Percentiles rank a stretch among this genome's conserved stretches.
Evolutionary conservation across 2,113 vertebrate species (phyloP).

Genomic region (Chamaetylas fuelleborni): DNA sequence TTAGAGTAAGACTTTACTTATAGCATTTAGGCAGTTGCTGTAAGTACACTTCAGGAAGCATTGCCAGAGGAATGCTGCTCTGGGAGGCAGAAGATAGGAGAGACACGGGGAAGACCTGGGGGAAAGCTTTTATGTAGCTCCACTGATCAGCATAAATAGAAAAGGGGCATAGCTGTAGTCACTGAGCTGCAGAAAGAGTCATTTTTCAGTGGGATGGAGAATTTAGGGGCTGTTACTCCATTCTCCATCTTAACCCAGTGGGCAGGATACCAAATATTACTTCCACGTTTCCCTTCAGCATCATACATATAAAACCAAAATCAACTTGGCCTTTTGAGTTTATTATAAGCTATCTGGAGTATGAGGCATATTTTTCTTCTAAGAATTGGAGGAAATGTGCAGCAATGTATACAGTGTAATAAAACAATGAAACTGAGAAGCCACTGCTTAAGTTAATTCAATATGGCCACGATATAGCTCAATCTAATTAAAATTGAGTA

Average conservation of each 20-base stretch:
- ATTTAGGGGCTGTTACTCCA: background rate
- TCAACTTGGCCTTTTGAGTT: background rate
- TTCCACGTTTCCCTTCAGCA: background rate
- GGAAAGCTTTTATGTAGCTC: background rate
- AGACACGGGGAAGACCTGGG: background rate
- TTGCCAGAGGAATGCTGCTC: background rate
- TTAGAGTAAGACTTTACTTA: background rate
- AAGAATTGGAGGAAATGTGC: background rate
- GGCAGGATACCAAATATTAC: background rate
- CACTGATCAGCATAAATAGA: background rate
- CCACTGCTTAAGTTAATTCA: constrained; percentile 15
- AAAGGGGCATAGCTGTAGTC: background rate
- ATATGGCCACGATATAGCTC: constrained; percentile 35
- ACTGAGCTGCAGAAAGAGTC: background rate
- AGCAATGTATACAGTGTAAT: background rate
- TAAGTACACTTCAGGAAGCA: background rate
- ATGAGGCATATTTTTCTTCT: background rate
- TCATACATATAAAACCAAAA: background rate
- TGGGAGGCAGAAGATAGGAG: background rate
- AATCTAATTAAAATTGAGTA: constrained; percentile 64
- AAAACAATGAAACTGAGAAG: constrained; percentile 10
- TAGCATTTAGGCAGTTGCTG: background rate
- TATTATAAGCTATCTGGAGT: background rate
- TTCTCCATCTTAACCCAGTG: background rate
- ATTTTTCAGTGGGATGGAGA: background rate